Evolutionary conservation across 2,888 invertebrate genomes (phyloP).

Genomic region (Schizaphis graminum): DNA sequence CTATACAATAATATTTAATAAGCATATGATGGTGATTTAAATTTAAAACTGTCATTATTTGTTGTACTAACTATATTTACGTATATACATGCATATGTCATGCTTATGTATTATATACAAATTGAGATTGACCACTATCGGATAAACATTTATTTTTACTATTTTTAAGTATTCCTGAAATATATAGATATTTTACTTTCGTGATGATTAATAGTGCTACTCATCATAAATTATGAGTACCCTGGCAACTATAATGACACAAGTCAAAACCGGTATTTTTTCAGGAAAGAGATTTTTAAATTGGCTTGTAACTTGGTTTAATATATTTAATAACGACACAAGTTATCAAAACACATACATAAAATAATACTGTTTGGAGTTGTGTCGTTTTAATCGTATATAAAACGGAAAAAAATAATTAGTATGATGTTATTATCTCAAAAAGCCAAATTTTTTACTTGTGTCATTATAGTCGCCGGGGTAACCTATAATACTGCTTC

Average conservation of each 20-base stretch:
- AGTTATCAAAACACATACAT: neutral
- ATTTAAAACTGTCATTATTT: neutral
- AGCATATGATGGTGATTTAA: neutral
- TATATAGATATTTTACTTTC: neutral
- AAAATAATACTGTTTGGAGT: neutral
- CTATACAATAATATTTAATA: neutral
- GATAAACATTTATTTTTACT: neutral
- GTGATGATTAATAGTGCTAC: neutral
- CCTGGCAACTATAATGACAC: neutral
- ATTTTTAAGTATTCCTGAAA: neutral
- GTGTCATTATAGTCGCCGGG: conserved; percentile 1
- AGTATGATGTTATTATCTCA: neutral
- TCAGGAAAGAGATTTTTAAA: neutral
- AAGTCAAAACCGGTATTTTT: neutral
- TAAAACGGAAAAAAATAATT: neutral
- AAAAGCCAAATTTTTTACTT: neutral
- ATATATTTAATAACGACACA: neutral
- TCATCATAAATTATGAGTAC: neutral
- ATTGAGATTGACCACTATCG: neutral
- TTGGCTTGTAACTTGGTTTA: neutral
- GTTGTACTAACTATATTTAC: neutral
- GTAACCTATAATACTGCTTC: neutral
- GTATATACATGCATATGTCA: neutral
- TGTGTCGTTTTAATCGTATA: neutral
- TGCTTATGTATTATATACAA: neutral